Evolutionary conservation across 2,113 vertebrate genomes (phyloP).

Genomic region (Semnornis frantzii): DNA sequence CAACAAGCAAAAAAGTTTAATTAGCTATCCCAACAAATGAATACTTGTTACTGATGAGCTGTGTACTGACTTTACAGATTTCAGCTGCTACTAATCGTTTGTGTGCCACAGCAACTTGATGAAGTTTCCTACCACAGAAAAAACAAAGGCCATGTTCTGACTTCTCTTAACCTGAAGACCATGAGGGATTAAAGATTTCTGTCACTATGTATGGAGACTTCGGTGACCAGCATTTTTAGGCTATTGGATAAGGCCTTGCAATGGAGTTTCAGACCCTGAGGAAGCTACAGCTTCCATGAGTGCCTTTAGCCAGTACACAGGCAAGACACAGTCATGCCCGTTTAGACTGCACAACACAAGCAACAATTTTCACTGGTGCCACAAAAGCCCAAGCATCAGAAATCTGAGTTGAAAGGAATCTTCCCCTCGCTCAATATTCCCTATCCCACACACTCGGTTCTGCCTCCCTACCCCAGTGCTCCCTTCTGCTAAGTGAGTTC

Average conservation of each 20-base stretch:
- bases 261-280: not conserved
- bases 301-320: not conserved
- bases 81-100: not conserved
- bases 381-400: not conserved
- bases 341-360: not conserved
- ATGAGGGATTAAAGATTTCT: not conserved
- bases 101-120: not conserved
- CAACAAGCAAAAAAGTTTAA: not conserved
- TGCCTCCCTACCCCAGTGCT: too few relatives aligned
- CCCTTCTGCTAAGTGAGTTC: not conserved
- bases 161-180: not conserved
- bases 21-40: not conserved
- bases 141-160: not conserved
- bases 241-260: not conserved
- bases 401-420: not conserved
- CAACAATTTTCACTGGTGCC: not conserved
- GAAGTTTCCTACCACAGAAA: not conserved
- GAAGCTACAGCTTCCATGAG: not conserved
- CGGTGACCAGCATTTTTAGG: not conserved
- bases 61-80: not conserved
- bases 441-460: not conserved
- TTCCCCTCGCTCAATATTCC: not conserved
- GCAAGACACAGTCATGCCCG: not conserved
- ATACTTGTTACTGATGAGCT: not conserved
- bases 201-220: not conserved